phyloP scores from a whole-genome alignment of 2,888 invertebrate species.

The Archips xylosteana region DNA sequence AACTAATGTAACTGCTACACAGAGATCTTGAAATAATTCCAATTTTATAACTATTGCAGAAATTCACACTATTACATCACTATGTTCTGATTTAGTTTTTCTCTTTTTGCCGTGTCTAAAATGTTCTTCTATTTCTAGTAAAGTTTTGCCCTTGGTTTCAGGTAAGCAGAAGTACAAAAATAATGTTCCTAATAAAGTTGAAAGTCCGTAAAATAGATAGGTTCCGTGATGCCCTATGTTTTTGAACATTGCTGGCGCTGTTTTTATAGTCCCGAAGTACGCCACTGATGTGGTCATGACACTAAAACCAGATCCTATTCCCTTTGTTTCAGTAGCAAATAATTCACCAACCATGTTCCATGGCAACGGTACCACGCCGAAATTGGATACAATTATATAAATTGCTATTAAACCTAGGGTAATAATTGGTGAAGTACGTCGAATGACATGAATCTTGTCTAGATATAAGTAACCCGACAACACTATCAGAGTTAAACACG shows the following conservation, averaged over 20 bases:
- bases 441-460: slow-evolving; percentile 58
- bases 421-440: slow-evolving; percentile 64
- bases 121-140: slow-evolving; percentile 85
- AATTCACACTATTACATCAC: slow-evolving; percentile 8
- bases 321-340: slow-evolving; percentile 87
- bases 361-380: slow-evolving; percentile 88
- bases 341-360: slow-evolving; percentile 92
- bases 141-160: slow-evolving; percentile 88
- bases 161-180: slow-evolving; percentile 87
- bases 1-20: slow-evolving; percentile 8
- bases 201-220: slow-evolving; percentile 87
- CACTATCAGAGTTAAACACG: slow-evolving; percentile 84
- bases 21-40: slow-evolving; percentile 33
- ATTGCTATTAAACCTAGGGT: slow-evolving; percentile 83
- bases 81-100: slow-evolving; percentile 19
- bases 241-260: slow-evolving; percentile 86
- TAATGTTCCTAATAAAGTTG: slow-evolving; percentile 86
- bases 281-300: slow-evolving; percentile 88
- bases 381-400: slow-evolving; percentile 86
- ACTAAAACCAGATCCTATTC: slow-evolving; percentile 89
- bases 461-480: slow-evolving; percentile 81
- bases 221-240: slow-evolving; percentile 85
- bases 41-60: neutral
- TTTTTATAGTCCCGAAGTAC: slow-evolving; percentile 89
- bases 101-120: slow-evolving; percentile 52